phyloP scores from a whole-genome alignment of 2,797 vertebrate species.

The Myotis planiceps region DNA sequence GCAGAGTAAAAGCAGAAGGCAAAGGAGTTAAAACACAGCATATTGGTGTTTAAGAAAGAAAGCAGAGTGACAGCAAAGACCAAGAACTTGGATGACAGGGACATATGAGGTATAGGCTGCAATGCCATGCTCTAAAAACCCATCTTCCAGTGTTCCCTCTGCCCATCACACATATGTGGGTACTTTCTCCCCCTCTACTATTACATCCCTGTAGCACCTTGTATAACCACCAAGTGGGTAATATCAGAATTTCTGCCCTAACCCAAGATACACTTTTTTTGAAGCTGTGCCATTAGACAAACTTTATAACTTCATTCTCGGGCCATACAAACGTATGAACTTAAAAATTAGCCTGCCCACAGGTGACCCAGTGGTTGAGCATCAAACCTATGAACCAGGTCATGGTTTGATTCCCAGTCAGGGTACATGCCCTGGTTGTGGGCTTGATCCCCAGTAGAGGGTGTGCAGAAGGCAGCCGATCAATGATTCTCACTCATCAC shows the following conservation, averaged over 20 bases:
- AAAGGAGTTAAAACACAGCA: background rate
- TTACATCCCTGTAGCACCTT: background rate
- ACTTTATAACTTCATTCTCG: background rate
- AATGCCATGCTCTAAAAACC: background rate
- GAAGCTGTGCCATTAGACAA: background rate
- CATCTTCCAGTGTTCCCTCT: background rate
- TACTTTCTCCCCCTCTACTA: background rate
- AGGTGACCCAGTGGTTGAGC: too few species aligned
- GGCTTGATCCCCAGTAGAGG: too few species aligned
- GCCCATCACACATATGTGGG: background rate
- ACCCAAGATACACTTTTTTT: background rate
- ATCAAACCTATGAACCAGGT: too few species aligned
- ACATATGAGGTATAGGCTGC: background rate
- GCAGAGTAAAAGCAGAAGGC: background rate
- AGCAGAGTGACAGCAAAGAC: background rate
- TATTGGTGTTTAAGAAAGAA: background rate
- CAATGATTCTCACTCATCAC: too few species aligned
- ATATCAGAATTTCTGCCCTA: background rate
- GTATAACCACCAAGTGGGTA: background rate
- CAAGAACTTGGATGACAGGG: background rate
- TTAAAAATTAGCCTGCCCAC: too few species aligned
- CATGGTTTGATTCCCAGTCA: too few species aligned
- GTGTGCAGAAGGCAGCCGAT: too few species aligned
- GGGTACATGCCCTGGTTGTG: too few species aligned
- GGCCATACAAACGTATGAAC: too few species aligned